Evolutionary conservation across 2,113 vertebrate species (phyloP).

Genomic region (Anseranas semipalmata): DNA sequence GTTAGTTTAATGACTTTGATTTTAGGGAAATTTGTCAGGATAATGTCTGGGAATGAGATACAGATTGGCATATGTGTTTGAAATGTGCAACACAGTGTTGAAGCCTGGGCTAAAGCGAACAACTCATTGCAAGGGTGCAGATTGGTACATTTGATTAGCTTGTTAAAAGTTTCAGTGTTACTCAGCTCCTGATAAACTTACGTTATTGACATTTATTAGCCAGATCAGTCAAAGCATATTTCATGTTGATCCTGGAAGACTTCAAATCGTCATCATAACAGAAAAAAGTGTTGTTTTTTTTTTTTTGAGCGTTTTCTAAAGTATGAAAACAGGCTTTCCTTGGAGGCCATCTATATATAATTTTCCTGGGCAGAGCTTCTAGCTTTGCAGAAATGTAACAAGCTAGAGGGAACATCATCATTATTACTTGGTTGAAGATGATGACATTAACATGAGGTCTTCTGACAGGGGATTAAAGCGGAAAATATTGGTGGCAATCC

Average conservation of each 20-base stretch:
- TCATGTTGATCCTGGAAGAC: constrained; percentile 17
- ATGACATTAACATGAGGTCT: neutral
- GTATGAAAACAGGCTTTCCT: neutral
- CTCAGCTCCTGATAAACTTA: neutral
- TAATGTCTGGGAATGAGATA: neutral
- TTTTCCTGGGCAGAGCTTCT: neutral
- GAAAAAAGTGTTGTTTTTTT: neutral
- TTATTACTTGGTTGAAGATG: neutral
- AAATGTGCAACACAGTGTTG: neutral
- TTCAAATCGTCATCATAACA: constrained; percentile 10
- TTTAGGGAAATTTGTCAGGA: neutral
- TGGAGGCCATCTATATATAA: neutral
- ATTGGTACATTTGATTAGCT: neutral
- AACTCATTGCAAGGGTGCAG: neutral
- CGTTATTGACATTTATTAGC: neutral
- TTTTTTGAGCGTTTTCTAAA: neutral
- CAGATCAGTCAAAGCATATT: neutral
- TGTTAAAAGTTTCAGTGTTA: constrained; percentile 36
- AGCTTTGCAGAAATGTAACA: neutral
- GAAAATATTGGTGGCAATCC: neutral
- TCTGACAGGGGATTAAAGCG: neutral
- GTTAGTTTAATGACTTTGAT: neutral
- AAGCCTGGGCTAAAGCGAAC: neutral
- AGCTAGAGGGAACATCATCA: neutral
- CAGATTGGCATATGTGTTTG: neutral